phyloP scores from a whole-genome alignment of 2,797 vertebrate genomes.

The Danio choprae region DNA sequence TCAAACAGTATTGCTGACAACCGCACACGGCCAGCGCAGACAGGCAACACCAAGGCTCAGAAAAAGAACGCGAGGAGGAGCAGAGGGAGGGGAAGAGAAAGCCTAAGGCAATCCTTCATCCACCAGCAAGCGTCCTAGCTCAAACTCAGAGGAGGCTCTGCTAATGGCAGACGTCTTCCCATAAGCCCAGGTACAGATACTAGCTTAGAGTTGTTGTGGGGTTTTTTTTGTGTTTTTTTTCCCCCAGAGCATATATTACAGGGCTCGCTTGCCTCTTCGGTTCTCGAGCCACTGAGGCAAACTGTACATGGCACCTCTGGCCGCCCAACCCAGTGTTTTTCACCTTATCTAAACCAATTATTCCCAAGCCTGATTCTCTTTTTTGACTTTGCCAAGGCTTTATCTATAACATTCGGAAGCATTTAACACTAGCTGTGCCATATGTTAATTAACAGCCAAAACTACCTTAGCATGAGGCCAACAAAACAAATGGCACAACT shows the following conservation, averaged over 20 bases:
- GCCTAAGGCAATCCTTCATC: conserved; percentile 66
- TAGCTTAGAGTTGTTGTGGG: conserved; percentile 22
- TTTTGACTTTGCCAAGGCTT: conserved; percentile 57
- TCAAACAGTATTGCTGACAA: conserved; percentile 97
- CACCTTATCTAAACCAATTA: conserved; percentile 40
- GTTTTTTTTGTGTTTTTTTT: conserved; percentile 1
- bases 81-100: conserved; percentile 68
- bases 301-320: conserved; percentile 42
- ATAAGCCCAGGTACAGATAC: conserved; percentile 39
- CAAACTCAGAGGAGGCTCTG: conserved; percentile 39
- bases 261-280: neutral
- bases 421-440: conserved; percentile 64
- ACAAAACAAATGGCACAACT: conserved; percentile 53
- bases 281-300: conserved; percentile 46
- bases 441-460: neutral
- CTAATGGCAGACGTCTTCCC: conserved; percentile 33
- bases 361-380: conserved; percentile 59
- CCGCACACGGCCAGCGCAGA: conserved; percentile 94
- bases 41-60: conserved; percentile 94
- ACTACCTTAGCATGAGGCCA: neutral
- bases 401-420: conserved; percentile 37
- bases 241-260: conserved; percentile 17
- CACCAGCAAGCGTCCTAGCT: conserved; percentile 57
- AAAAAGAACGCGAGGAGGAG: conserved; percentile 81
- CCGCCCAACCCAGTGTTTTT: conserved; percentile 26